Percentiles rank a stretch among this genome's conserved stretches.
Conservation (phyloP, 2,888 invertebrate species). For the Drosophila cyrtoloma region DNA sequence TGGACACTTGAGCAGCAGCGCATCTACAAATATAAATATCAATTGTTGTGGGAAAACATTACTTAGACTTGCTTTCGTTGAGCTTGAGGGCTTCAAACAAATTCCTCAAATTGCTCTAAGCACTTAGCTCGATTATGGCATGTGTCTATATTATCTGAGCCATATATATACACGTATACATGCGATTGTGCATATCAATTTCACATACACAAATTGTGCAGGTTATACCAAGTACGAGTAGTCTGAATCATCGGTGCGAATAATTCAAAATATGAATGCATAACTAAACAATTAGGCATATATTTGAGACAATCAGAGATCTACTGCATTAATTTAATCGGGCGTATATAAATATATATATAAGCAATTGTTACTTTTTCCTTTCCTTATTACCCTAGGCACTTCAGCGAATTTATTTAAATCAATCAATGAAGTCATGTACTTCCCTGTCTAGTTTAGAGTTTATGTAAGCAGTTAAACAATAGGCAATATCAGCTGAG, state of each 20-base stretch:
- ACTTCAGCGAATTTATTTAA: constrained; percentile 3
- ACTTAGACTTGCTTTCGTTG: neutral
- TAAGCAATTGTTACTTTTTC: neutral
- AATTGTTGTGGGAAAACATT: constrained; percentile 2
- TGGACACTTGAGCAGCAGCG: constrained; percentile 83
- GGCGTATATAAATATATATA: neutral
- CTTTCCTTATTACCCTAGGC: neutral
- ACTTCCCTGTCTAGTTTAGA: constrained; percentile 32
- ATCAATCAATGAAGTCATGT: constrained; percentile 36
- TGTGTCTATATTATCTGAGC: constrained; percentile 13
- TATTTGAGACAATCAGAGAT: constrained; percentile 2
- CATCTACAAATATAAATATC: constrained; percentile 59
- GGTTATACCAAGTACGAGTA: constrained; percentile 12
- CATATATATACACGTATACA: constrained; percentile 14
- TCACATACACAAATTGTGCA: constrained; percentile 41
- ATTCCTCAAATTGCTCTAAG: constrained; percentile 44
- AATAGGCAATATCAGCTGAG: constrained; percentile 19
- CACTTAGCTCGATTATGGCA: constrained; percentile 8
- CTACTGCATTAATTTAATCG: neutral
- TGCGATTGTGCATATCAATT: constrained; percentile 52
- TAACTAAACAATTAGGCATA: constrained; percentile 50
- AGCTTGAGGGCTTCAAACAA: constrained; percentile 33
- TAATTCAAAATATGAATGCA: constrained; percentile 59
- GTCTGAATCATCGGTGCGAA: constrained; percentile 46
- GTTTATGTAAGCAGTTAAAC: constrained; percentile 32